Base-by-base conservation (phyloP, 2,797 vertebrate genomes). In the Linurgus olivaceus region DNA sequence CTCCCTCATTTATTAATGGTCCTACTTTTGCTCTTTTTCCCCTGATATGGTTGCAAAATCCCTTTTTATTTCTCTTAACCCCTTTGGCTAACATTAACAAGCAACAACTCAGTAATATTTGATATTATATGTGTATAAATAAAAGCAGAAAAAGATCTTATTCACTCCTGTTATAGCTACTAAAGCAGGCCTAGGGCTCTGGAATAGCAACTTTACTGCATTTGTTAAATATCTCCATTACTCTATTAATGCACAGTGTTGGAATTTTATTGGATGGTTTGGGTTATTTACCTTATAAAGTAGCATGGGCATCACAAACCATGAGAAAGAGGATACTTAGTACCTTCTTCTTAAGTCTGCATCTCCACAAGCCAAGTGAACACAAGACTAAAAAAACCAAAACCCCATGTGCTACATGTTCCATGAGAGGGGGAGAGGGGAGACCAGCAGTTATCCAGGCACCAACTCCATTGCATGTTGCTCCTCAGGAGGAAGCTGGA, bases 211-310 rank as follows among this genome's bases (percentile, higher is more conserved):
- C 90, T 93, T 88, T 47, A 35, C 81, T 67, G 96, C 93, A 77
- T 78, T 83, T 6, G 35, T 86, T 94, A 90, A 92, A 93, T 87
- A 89, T 94, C 94, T 87, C 96, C 87, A 79, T 96, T 96, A 94
- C 91, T 96, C 92, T 91, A 91, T 90, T 96, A 91, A 96, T 35
- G 81, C 54, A 15, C 38, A 75, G 68, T 2, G 1, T 51, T 81
- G 90, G 87, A 62, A 91, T 95, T 96, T 93, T 84, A 90, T 94
- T 88, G 86, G 87, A 59, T 92, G 88, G 96, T 95, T 98, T 96
- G 93, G 70, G 57, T 97, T 96, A 96, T 94, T 96, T 96, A 96
- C 85, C 90, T 95, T 95, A 89, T 89, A 90, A 94, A 98, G 92
- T 66, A 94, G 95, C 94, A 68, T 4, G 28, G 93, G 86, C 96